Base-by-base conservation (phyloP, 2,888 invertebrate genomes). In the Diarsia mendica region DNA sequence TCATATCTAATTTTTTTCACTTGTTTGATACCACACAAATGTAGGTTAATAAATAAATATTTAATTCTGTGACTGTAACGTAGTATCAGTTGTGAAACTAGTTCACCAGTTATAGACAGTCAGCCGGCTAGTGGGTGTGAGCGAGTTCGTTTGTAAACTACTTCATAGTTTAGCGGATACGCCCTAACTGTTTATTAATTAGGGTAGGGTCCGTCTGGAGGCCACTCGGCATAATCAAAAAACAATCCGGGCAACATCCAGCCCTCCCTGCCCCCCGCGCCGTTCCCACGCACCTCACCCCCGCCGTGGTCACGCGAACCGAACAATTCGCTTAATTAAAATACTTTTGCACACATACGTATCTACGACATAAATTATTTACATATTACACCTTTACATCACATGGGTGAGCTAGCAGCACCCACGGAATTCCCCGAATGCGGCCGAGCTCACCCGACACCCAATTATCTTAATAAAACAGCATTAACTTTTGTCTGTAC, bases 121-220 rank as follows among this genome's bases (percentile, higher is more conserved):
- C 55, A n/a, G 18, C n/a, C 10, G 68, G 6, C 6, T 3, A 28
- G 64, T 46, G 44, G 49, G 23, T 58, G 65, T 55, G 53, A 23
- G 23, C 44, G 28, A 63, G 61, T 66, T 77, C 64, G 66, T 77
- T 77, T 60, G 77, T 64, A 60, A 75, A 77, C 75, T 75, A 86
- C 77, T 83, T 71, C 64, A 66, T 77, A 83, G 73, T 79, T 79
- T 51, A 77, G 65, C 72, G 79, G 77, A 78, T 84, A 82, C 85
- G 75, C 80, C 86, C 82, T 79, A 82, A 89, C 87, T 85, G 88
- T 88, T 89, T 90, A 90, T 89, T 90, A 90, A 90, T 90, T 85
- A 90, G 86, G 88, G 90, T 84, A 79, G 85, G 89, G 89, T 84
- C 86, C 80, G 85, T 79, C 87, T 86, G 86, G 86, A 87, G 89